Conservation (phyloP, 2,888 invertebrate genomes). For the Lamproptera curius region DNA sequence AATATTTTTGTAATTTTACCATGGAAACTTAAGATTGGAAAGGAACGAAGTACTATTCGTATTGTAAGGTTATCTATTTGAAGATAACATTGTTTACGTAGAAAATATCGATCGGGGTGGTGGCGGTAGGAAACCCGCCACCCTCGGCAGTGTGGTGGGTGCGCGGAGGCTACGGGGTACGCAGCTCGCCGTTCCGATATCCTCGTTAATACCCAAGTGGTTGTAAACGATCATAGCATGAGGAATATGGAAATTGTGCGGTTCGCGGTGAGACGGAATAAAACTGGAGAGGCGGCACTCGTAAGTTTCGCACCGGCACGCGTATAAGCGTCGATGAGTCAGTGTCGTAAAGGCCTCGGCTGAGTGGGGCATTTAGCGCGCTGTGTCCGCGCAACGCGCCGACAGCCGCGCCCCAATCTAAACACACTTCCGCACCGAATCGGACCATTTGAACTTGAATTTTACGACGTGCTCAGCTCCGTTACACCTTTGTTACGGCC, state of each 20-base stretch:
- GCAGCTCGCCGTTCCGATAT: too few species aligned
- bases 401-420: background rate
- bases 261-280: too few species aligned
- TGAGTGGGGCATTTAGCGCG: background rate
- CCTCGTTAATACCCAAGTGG: too few species aligned
- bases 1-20: too few species aligned
- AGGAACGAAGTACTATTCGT: background rate
- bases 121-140: background rate
- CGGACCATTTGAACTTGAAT: slow-evolving; percentile 1
- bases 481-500: slow-evolving; percentile 2
- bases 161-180: too few species aligned
- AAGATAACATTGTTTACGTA: background rate
- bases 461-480: background rate
- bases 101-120: background rate
- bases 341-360: background rate
- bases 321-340: background rate
- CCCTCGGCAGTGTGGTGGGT: background rate
- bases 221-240: too few species aligned
- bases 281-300: too few species aligned
- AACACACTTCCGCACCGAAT: slow-evolving; percentile 1
- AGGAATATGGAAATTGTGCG: too few species aligned
- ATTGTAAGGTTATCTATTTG: background rate
- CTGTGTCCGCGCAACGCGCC: background rate
- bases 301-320: background rate
- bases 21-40: too few species aligned